Evolutionary conservation across 2,113 vertebrate species (phyloP).

Genomic region (Xyrauchen texanus): DNA sequence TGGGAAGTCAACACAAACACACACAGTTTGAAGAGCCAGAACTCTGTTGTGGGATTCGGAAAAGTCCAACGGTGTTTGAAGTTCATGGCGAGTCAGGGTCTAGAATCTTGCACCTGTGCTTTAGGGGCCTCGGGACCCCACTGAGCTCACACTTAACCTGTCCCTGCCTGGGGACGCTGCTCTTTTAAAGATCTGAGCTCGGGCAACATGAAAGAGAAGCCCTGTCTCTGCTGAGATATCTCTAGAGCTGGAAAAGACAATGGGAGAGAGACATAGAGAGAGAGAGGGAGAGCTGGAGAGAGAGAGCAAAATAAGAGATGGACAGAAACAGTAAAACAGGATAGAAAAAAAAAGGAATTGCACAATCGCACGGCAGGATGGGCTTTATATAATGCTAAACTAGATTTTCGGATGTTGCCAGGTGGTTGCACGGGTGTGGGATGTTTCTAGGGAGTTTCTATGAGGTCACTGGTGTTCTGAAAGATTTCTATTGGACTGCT

Average conservation of each 20-base stretch:
- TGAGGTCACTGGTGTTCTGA: no score
- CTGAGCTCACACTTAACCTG: constrained; percentile 27
- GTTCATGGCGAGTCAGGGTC: constrained; percentile 3
- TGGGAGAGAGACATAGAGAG: not conserved
- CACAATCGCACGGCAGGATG: not conserved
- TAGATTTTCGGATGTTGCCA: not conserved
- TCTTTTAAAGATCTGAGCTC: constrained; percentile 55
- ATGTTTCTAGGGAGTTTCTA: no score
- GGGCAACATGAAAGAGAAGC: constrained; percentile 54
- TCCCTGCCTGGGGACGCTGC: constrained; percentile 34
- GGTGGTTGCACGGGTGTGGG: no score
- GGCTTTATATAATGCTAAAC: constrained; percentile 2
- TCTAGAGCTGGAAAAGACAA: constrained; percentile 27
- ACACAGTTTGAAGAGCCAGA: not conserved
- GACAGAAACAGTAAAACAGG: constrained; percentile 6
- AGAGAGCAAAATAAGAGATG: constrained; percentile 11
- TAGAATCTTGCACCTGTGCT: constrained; percentile 40
- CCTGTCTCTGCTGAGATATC: constrained; percentile 40
- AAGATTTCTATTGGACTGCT: no score
- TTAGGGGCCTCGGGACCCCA: constrained; percentile 19
- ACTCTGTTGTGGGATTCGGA: constrained; percentile 15
- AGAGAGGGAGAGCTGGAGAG: not conserved
- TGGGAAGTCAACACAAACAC: constrained; percentile 17
- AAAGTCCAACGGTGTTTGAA: constrained; percentile 32
- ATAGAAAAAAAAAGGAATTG: no score